Evolutionary conservation across 2,797 vertebrate species (phyloP).

Genomic region (Monodelphis domestica): DNA sequence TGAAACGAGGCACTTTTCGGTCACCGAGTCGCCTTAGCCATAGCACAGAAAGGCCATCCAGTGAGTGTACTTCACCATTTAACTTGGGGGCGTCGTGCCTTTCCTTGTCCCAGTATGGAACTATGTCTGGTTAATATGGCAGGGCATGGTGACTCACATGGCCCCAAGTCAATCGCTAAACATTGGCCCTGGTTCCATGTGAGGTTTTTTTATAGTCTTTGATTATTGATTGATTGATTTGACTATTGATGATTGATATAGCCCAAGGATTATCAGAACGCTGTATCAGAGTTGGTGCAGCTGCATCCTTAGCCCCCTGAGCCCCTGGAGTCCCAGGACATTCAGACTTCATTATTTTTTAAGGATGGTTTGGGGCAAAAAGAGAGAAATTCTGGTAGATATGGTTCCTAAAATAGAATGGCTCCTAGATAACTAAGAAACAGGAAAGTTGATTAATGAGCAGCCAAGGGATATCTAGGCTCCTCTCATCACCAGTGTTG

Average conservation of each 20-base stretch:
- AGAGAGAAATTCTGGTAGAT: background rate
- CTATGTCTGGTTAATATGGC: background rate
- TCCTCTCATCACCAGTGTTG: background rate
- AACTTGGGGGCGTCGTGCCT: background rate
- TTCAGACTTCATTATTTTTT: background rate
- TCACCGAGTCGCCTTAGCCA: background rate
- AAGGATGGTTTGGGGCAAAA: background rate
- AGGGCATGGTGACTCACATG: background rate
- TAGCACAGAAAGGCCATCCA: background rate
- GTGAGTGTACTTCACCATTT: background rate
- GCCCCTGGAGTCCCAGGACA: background rate
- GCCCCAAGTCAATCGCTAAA: background rate
- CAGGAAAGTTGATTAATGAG: background rate
- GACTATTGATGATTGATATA: no score
- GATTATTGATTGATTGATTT: no score
- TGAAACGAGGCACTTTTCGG: background rate
- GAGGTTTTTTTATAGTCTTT: background rate
- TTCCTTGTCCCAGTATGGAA: background rate
- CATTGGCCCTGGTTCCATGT: background rate
- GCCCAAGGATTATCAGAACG: background rate
- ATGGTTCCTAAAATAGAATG: background rate
- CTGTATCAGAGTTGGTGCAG: background rate
- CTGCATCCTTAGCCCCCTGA: background rate
- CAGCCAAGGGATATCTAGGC: background rate
- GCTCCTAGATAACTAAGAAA: background rate